phyloP scores from a whole-genome alignment of 2,113 vertebrate species.

The Rhabdomys dilectus region DNA sequence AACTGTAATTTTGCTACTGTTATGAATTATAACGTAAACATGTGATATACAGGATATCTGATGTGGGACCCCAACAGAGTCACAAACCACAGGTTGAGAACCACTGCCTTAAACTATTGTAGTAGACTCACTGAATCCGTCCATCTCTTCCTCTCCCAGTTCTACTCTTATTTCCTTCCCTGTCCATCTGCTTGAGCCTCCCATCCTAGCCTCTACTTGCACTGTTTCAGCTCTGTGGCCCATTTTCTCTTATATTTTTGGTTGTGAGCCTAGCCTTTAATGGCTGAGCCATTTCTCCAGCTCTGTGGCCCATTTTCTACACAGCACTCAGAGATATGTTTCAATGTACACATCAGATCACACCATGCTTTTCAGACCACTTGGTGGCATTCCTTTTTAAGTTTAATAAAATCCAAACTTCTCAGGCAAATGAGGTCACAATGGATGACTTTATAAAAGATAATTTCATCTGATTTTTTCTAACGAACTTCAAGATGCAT shows the following conservation, averaged over 20 bases:
- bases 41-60: neutral
- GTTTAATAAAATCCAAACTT: constrained; percentile 33
- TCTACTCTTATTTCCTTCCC: neutral
- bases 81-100: neutral
- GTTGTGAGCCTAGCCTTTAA: too few relatives aligned
- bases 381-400: neutral
- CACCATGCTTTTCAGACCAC: constrained; percentile 48
- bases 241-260: neutral
- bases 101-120: neutral
- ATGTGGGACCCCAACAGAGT: neutral
- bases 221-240: neutral
- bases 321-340: neutral
- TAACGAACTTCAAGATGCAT: neutral
- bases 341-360: neutral
- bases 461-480: constrained; percentile 34
- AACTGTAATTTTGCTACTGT: neutral
- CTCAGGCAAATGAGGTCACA: neutral
- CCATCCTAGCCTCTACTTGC: neutral
- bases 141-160: neutral
- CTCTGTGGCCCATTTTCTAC: neutral
- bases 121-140: neutral
- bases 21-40: neutral
- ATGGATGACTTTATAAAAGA: neutral
- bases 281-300: too few relatives aligned
- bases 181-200: neutral